Conservation (phyloP, 2,888 invertebrate species). For the Cantharis flavilabris region DNA sequence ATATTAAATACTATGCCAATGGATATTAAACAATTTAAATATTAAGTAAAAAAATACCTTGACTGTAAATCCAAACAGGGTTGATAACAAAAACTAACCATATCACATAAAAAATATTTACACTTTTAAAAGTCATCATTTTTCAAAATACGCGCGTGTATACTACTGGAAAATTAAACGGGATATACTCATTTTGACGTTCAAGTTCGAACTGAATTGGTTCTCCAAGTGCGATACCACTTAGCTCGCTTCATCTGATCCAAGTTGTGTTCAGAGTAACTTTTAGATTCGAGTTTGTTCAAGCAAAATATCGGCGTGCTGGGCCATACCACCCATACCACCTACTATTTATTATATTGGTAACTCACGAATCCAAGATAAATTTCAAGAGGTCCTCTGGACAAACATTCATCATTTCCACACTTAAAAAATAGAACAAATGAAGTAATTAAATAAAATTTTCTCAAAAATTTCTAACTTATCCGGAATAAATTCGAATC, state of each 20-base stretch:
- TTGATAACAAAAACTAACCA: conserved; percentile 28
- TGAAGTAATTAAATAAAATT: background rate
- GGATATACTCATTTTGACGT: conserved; percentile 3
- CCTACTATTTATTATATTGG: conserved; percentile 19
- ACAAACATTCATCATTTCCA: background rate
- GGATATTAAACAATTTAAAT: background rate
- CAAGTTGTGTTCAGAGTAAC: conserved; percentile 16
- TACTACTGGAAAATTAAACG: conserved; percentile 6
- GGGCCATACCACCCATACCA: conserved; percentile 28
- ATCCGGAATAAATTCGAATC: no score
- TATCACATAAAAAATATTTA: conserved; percentile 27
- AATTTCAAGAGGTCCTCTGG: background rate
- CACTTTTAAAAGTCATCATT: conserved; percentile 33
- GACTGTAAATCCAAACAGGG: conserved; percentile 31
- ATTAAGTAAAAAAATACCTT: conserved; percentile 34
- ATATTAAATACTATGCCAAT: background rate
- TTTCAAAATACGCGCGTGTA: background rate
- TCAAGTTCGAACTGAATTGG: background rate
- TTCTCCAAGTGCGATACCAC: conserved; percentile 5
- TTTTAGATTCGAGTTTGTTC: conserved; percentile 27
- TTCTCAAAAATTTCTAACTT: no score
- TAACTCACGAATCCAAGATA: background rate
- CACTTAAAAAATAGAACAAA: background rate
- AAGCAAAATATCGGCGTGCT: conserved; percentile 22
- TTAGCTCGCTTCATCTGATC: conserved; percentile 8